Percentiles rank a stretch among this genome's conserved stretches.
These are phyloP conservation scores for Gymnoscelis rufifasciata DNA, from an alignment of 2,888 invertebrate genomes.

Conservation along the genomic window DNA sequence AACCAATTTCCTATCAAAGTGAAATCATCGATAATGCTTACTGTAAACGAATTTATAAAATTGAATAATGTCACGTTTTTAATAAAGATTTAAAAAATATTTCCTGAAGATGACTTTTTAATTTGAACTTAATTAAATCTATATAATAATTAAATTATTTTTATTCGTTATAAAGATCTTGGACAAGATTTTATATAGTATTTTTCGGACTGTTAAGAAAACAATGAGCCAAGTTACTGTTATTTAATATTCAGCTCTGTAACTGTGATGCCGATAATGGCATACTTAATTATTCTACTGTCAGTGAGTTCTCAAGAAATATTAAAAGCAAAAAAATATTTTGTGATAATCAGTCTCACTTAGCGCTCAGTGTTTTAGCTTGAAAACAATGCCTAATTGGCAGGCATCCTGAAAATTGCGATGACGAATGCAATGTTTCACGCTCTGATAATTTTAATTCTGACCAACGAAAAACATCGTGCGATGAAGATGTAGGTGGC, in stretches of 20 bases:
- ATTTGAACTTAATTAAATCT: too few relatives aligned
- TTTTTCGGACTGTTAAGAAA: neutral
- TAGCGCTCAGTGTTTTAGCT: too few relatives aligned
- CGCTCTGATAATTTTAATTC: conserved; percentile 30
- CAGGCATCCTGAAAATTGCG: conserved; percentile 27
- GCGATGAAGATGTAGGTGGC: conserved; percentile 9
- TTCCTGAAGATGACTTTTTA: conserved; percentile 13
- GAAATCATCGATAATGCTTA: neutral
- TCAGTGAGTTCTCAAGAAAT: neutral
- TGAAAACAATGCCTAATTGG: conserved; percentile 6
- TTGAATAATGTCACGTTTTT: conserved; percentile 6
- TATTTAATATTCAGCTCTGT: neutral
- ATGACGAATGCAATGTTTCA: conserved; percentile 29
- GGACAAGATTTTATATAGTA: too few relatives aligned
- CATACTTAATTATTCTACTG: neutral
- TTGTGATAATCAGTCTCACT: too few relatives aligned
- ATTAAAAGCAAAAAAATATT: neutral
- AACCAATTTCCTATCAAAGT: conserved; percentile 8
- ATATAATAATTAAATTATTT: too few relatives aligned
- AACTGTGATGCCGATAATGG: neutral
- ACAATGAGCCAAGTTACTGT: neutral
- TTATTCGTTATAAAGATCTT: too few relatives aligned
- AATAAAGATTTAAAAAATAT: conserved; percentile 9
- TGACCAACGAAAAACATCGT: conserved; percentile 22
- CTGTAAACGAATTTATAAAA: conserved; percentile 1